These are phyloP conservation scores for Odiellus spinosus DNA, from an alignment of 2,888 invertebrate species.

Conservation along the genomic window DNA sequence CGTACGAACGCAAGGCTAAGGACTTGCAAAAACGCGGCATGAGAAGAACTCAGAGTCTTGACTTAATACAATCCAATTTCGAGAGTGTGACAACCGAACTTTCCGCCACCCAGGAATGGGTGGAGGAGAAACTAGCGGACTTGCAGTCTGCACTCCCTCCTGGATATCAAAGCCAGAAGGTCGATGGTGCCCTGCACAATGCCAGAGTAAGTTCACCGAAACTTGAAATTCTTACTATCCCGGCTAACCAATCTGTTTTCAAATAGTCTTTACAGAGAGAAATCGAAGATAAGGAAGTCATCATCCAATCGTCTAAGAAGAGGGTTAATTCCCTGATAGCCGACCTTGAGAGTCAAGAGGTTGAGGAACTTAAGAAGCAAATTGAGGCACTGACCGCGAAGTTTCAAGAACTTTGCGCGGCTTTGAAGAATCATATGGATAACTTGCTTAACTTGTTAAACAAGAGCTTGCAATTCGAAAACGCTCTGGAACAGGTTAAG, in stretches of 20 bases:
- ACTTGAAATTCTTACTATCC: too few relatives aligned
- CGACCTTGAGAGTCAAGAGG: conserved; percentile 35
- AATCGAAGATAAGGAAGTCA: conserved; percentile 63
- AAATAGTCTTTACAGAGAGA: conserved; percentile 53
- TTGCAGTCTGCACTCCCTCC: conserved; percentile 40
- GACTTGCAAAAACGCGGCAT: conserved; percentile 69
- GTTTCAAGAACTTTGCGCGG: conserved; percentile 53
- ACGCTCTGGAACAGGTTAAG: conserved; percentile 57
- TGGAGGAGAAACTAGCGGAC: conserved; percentile 45
- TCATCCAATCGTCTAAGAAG: conserved; percentile 65
- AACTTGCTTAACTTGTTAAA: conserved; percentile 48
- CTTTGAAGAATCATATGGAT: conserved; percentile 56
- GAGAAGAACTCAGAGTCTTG: conserved; percentile 61
- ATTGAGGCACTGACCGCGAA: conserved; percentile 54
- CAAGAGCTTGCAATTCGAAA: conserved; percentile 54
- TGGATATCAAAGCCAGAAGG: conserved; percentile 57
- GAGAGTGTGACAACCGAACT: conserved; percentile 66
- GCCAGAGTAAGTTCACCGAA: conserved; percentile 10
- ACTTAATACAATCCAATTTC: conserved; percentile 65
- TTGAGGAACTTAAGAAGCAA: conserved; percentile 52
- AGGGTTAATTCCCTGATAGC: conserved; percentile 65
- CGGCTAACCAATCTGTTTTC: too few relatives aligned
- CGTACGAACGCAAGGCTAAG: conserved; percentile 63
- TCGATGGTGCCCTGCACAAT: conserved; percentile 37
- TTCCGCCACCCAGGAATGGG: conserved; percentile 59